These are phyloP conservation scores for Pammene fasciana DNA, from an alignment of 2,888 invertebrate species.

Conservation along the genomic window DNA sequence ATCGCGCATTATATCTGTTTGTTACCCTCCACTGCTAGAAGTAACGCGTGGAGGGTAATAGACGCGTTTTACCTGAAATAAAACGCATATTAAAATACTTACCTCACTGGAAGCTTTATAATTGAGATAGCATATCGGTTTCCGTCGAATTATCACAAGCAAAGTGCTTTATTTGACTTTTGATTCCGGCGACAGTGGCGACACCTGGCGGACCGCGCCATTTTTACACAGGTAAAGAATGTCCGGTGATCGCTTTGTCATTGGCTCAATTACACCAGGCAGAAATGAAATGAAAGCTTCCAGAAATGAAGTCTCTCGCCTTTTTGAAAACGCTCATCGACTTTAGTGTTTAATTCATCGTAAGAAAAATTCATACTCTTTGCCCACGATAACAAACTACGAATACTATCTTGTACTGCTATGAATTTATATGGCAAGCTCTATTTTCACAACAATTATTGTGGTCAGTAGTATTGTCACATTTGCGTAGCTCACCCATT, in stretches of 20 bases:
- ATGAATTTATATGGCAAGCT: neutral
- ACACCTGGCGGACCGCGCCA: neutral
- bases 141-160: neutral
- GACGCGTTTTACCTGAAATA: constrained; percentile 4
- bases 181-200: neutral
- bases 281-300: neutral
- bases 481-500: constrained; percentile 1
- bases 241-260: neutral
- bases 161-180: neutral
- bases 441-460: neutral
- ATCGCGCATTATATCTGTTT: too few relatives aligned
- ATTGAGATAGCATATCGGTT: neutral
- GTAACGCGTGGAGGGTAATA: too few relatives aligned
- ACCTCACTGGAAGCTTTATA: constrained; percentile 7
- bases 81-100: constrained; percentile 4
- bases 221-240: neutral
- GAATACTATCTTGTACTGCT: neutral
- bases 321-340: neutral
- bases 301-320: too few relatives aligned
- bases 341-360: neutral
- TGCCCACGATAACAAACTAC: neutral
- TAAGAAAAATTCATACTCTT: neutral
- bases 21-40: too few relatives aligned
- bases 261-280: neutral
- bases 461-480: neutral